These are phyloP conservation scores for crab-eating macaque (Macaca fascicularis) DNA, from an alignment of 2,113 vertebrate genomes.

Conservation along the genomic window DNA sequence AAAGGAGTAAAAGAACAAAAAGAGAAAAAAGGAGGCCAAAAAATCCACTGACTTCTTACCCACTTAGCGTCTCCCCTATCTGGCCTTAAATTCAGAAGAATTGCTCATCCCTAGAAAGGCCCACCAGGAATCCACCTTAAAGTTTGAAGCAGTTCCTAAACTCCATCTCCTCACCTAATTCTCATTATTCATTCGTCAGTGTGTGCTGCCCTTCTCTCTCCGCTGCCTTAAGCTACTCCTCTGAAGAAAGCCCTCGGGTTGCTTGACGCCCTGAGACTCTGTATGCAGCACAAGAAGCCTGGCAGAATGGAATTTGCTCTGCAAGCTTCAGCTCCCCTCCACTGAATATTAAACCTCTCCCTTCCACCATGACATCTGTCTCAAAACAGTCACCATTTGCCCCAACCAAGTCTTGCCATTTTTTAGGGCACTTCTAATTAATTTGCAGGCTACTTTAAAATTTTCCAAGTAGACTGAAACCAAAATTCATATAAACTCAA, in stretches of 20 bases:
- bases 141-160: not conserved
- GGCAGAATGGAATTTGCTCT: not conserved
- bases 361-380: not conserved
- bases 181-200: not conserved
- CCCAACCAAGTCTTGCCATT: not conserved
- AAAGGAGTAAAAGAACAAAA: not conserved
- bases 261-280: not conserved
- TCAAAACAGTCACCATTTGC: not conserved
- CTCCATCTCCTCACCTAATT: not conserved
- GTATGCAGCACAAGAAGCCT: not conserved
- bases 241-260: not conserved
- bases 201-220: not conserved
- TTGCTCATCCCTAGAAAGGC: not conserved
- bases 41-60: not conserved
- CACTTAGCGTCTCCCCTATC: not conserved
- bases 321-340: not conserved
- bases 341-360: not conserved
- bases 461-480: not conserved
- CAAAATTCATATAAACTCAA: constrained; percentile 20
- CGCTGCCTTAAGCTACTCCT: not conserved
- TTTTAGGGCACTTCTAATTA: not conserved
- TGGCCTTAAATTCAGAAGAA: not conserved
- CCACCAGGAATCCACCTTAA: not conserved
- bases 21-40: not conserved
- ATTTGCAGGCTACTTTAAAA: not conserved